phyloP scores from a whole-genome alignment of 2,888 invertebrate species.

The Conchocele bisecta region DNA sequence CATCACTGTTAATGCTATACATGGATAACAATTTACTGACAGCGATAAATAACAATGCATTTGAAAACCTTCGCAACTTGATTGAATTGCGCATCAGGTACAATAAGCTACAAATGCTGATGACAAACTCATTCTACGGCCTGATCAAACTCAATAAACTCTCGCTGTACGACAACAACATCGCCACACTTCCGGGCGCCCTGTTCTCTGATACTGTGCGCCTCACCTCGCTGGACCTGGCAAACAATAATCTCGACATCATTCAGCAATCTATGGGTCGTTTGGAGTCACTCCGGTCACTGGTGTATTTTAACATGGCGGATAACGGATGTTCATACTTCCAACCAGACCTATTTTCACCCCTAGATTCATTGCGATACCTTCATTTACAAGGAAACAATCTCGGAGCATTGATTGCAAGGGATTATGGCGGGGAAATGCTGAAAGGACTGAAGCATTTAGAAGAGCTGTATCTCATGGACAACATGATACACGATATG shows the following conservation, averaged over 20 bases:
- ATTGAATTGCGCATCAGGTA: constrained; percentile 94
- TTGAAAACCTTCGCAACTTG: constrained; percentile 88
- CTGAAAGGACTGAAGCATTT: constrained; percentile 60
- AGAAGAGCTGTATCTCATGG: constrained; percentile 70
- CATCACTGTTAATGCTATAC: constrained; percentile 56
- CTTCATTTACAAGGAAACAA: constrained; percentile 65
- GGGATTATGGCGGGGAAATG: constrained; percentile 54
- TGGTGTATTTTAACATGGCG: constrained; percentile 64
- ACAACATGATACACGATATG: constrained; percentile 76
- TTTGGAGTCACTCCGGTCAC: constrained; percentile 52
- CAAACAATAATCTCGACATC: constrained; percentile 74
- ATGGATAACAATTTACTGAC: constrained; percentile 87
- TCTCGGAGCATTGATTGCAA: constrained; percentile 54
- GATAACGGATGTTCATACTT: constrained; percentile 60
- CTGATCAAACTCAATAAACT: constrained; percentile 88
- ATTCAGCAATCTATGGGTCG: constrained; percentile 55
- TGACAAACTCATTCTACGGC: constrained; percentile 84
- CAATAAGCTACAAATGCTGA: constrained; percentile 92
- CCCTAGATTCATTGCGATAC: constrained; percentile 51
- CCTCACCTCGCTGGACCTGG: constrained; percentile 93
- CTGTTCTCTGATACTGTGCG: constrained; percentile 76
- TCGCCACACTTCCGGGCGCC: constrained; percentile 82
- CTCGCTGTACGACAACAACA: constrained; percentile 85
- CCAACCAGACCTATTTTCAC: constrained; percentile 55
- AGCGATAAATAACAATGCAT: constrained; percentile 90